These are phyloP conservation scores for Caenorhabditis sulstoni DNA, from an alignment of 2,888 invertebrate species.

Conservation along the genomic window DNA sequence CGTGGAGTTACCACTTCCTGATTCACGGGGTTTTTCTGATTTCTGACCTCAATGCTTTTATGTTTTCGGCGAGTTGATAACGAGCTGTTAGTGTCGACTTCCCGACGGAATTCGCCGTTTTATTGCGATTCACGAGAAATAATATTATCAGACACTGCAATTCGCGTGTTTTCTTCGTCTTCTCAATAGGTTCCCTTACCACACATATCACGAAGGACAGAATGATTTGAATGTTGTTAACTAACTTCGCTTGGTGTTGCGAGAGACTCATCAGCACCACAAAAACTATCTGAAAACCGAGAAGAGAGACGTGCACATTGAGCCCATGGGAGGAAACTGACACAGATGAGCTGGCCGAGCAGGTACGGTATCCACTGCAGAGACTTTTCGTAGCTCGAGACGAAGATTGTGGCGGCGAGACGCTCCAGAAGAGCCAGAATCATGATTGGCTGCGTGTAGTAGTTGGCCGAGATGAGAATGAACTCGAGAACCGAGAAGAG, in stretches of 20 bases:
- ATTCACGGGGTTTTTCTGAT: neutral
- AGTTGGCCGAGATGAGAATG: slow-evolving; percentile 30
- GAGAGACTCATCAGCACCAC: slow-evolving; percentile 39
- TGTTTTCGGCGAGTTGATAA: slow-evolving; percentile 58
- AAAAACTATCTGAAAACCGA: slow-evolving; percentile 38
- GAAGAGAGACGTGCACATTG: too few relatives aligned
- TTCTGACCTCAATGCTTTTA: slow-evolving; percentile 55
- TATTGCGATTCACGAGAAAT: slow-evolving; percentile 45
- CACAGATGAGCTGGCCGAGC: slow-evolving; percentile 45
- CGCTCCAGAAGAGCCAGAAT: slow-evolving; percentile 50
- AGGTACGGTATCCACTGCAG: slow-evolving; percentile 44
- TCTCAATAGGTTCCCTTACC: slow-evolving; percentile 8
- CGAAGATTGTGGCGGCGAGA: slow-evolving; percentile 44
- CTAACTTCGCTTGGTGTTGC: slow-evolving; percentile 24
- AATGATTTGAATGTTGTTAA: slow-evolving; percentile 43
- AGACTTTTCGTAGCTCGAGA: slow-evolving; percentile 50
- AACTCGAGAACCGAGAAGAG: slow-evolving; percentile 43
- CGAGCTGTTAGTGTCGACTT: slow-evolving; percentile 44
- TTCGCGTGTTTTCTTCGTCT: too few relatives aligned
- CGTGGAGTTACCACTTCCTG: neutral
- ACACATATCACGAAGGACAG: slow-evolving; percentile 41
- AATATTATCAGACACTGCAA: slow-evolving; percentile 49
- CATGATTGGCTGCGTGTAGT: slow-evolving; percentile 55
- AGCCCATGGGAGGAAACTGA: slow-evolving; percentile 19
- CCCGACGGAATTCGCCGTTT: slow-evolving; percentile 39